Percentiles rank a stretch among this genome's conserved stretches.
Conservation (phyloP, 2,888 invertebrate species). For the Lasioglossum leucozonium region DNA sequence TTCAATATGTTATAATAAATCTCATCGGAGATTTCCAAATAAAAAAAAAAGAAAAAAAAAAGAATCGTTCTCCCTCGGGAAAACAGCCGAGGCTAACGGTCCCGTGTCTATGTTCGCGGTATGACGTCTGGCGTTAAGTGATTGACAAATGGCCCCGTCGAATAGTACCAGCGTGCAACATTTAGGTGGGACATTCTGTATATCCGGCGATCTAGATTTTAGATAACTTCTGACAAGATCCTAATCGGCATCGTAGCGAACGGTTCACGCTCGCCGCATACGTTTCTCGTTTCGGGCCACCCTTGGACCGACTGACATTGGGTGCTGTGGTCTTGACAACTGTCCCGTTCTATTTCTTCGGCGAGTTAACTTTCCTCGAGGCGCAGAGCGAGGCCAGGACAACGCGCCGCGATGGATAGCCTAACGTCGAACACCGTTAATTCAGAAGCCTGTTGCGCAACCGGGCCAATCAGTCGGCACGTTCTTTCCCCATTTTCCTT, state of each 20-base stretch:
- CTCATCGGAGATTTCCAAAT: too few species aligned
- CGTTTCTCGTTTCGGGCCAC: background rate
- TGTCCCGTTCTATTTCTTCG: background rate
- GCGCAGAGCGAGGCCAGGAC: background rate
- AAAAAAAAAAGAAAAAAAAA: too few species aligned
- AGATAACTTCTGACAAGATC: background rate
- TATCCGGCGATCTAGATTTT: background rate
- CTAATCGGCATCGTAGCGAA: background rate
- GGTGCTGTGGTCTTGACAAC: background rate
- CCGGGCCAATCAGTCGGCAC: slow-evolving; percentile 14
- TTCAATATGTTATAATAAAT: too few species aligned
- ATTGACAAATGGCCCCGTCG: background rate
- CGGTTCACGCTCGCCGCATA: background rate
- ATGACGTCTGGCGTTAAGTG: background rate
- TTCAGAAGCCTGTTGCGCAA: slow-evolving; percentile 26
- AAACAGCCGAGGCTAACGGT: background rate
- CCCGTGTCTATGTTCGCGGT: background rate
- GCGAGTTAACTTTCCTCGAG: background rate
- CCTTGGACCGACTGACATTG: background rate
- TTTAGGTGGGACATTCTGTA: background rate
- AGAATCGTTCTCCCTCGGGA: background rate
- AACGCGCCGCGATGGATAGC: background rate
- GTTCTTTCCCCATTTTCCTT: slow-evolving; percentile 7
- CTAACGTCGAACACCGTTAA: slow-evolving; percentile 19
- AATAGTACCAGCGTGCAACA: background rate